Conservation (phyloP, 2,797 vertebrate species). For the Parauchenoglanis punctatus region DNA sequence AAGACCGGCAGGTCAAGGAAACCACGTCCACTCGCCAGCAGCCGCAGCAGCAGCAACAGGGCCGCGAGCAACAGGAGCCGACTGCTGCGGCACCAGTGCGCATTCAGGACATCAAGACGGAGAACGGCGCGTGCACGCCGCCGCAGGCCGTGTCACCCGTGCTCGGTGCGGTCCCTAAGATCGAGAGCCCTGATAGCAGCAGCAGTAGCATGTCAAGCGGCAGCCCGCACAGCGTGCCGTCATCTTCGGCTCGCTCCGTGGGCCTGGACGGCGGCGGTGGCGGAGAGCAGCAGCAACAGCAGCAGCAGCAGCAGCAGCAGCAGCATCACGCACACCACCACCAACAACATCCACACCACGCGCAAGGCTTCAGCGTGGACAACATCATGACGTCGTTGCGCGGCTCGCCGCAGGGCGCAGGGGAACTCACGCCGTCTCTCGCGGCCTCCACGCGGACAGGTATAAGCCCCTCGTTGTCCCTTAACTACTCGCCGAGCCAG, state of each 20-base stretch:
- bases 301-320: constrained; percentile 68
- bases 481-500: constrained; percentile 83
- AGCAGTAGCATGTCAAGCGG: constrained; percentile 91
- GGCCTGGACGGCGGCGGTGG: constrained; percentile 74
- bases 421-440: constrained; percentile 79
- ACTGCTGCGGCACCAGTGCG: constrained; percentile 80
- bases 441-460: constrained; percentile 77
- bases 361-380: constrained; percentile 94
- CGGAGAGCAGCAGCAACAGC: constrained; percentile 64
- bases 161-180: constrained; percentile 85
- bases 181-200: constrained; percentile 93
- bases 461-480: constrained; percentile 80
- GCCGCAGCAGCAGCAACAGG: constrained; percentile 70
- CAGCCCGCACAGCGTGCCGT: constrained; percentile 85
- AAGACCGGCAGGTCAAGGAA: constrained; percentile 87
- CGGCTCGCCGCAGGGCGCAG: constrained; percentile 84
- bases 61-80: constrained; percentile 76
- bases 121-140: constrained; percentile 89
- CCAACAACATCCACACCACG: constrained; percentile 72
- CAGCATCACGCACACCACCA: constrained; percentile 65
- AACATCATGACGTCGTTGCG: constrained; percentile 95
- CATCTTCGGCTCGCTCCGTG: constrained; percentile 75
- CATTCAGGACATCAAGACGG: constrained; percentile 95
- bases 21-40: constrained; percentile 67
- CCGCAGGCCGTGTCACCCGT: constrained; percentile 87